These are phyloP conservation scores for Iselma pallidipennis DNA, from an alignment of 2,888 invertebrate species.

Conservation along the genomic window DNA sequence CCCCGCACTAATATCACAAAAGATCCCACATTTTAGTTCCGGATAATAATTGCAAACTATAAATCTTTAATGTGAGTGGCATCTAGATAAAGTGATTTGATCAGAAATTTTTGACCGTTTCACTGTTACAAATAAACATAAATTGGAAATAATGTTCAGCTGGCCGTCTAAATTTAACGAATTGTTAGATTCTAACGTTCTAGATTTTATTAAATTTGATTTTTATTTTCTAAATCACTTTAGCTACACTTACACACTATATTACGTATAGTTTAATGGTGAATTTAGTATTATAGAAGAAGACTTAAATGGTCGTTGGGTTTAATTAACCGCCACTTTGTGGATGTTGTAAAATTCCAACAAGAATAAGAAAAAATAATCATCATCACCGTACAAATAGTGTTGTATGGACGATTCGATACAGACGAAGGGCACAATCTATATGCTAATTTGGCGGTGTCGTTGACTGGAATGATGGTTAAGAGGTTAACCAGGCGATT, in stretches of 20 bases:
- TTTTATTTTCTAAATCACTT: no score
- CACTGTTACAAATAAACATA: no score
- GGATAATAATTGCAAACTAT: conserved; percentile 51
- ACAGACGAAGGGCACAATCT: conserved; percentile 53
- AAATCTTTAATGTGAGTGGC: not conserved
- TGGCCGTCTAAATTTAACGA: no score
- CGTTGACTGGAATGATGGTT: conserved; percentile 45
- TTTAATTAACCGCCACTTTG: conserved; percentile 1
- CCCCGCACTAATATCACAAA: conserved; percentile 48
- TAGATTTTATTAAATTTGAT: no score
- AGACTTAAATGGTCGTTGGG: not conserved
- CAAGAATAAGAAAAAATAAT: not conserved
- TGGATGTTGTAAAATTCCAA: not conserved
- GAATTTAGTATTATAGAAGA: not conserved
- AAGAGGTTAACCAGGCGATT: conserved; percentile 53
- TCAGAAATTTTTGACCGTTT: not conserved
- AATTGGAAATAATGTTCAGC: not conserved
- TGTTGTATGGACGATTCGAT: conserved; percentile 14
- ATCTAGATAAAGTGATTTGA: conserved; percentile 19
- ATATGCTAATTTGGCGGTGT: conserved; percentile 54
- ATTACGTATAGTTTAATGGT: not conserved
- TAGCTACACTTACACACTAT: no score
- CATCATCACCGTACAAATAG: not conserved
- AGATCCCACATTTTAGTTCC: conserved; percentile 54
- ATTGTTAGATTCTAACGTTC: no score